Conservation (phyloP, 2,113 vertebrate genomes). For the Mesembrinibis cayennensis region DNA sequence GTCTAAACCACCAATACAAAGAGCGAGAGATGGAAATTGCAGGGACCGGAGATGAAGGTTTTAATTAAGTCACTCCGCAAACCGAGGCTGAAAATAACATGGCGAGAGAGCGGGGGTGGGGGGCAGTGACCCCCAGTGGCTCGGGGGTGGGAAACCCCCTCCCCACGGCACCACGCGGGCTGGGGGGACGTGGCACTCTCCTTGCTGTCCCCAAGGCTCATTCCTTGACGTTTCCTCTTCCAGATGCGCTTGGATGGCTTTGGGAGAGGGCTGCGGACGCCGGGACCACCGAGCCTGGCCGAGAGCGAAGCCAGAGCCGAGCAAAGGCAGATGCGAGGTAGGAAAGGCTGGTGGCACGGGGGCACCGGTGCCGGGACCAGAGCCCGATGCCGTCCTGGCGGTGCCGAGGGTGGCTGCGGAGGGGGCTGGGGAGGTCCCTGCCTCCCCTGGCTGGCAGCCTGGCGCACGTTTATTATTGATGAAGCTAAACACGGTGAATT, state of each 20-base stretch:
- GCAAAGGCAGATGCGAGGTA: not conserved
- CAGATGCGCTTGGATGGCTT: fast-evolving
- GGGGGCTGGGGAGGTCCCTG: not conserved
- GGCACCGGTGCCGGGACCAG: fast-evolving
- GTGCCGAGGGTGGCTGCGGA: not conserved
- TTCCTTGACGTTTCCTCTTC: not conserved
- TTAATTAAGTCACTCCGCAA: not conserved
- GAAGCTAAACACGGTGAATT: not conserved
- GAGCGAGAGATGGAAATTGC: not conserved
- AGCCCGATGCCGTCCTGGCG: fast-evolving
- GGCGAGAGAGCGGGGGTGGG: not conserved
- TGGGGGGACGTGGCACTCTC: not conserved
- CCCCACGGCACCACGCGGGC: not conserved
- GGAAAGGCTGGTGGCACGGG: not conserved
- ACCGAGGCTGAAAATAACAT: not conserved
- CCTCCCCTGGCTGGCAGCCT: not conserved
- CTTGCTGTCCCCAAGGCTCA: not conserved
- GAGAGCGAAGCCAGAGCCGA: not conserved
- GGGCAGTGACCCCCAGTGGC: not conserved
- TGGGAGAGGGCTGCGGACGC: fast-evolving
- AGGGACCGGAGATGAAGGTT: not conserved
- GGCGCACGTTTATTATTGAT: not conserved
- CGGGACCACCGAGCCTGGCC: fast-evolving
- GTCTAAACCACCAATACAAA: not conserved
- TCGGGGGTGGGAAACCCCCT: not conserved